Evolutionary conservation across 2,888 invertebrate species (phyloP).

Genomic region (Zaprionus lineosus): DNA sequence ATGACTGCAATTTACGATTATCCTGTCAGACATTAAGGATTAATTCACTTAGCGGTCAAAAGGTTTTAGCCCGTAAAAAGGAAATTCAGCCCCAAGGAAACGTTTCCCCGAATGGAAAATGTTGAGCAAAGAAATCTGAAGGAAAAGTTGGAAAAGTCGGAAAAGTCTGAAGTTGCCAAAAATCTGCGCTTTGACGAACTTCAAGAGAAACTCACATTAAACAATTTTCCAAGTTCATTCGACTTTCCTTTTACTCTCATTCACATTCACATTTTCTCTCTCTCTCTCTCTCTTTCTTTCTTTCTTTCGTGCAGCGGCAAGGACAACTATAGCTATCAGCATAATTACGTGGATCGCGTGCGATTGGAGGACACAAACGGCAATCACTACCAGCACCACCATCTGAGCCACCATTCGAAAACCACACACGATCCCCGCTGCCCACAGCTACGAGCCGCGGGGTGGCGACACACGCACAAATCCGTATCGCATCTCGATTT

Average conservation of each 20-base stretch:
- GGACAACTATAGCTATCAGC: constrained; percentile 79
- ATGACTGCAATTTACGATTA: constrained; percentile 49
- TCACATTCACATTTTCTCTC: too few relatives aligned
- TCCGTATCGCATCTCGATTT: constrained; percentile 84
- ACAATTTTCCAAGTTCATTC: not conserved
- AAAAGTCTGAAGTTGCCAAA: not conserved
- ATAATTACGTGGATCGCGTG: constrained; percentile 83
- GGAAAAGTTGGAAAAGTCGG: too few relatives aligned
- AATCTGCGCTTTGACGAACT: constrained; percentile 14
- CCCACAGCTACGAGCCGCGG: constrained; percentile 78
- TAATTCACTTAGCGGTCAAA: constrained; percentile 52
- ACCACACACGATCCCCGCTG: constrained; percentile 64
- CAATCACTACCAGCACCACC: constrained; percentile 40
- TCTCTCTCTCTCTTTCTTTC: not conserved
- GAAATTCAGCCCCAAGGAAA: too few relatives aligned
- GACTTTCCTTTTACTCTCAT: too few relatives aligned
- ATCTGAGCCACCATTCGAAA: constrained; percentile 27
- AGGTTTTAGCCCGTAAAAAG: not conserved
- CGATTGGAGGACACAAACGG: constrained; percentile 78
- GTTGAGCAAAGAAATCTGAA: too few relatives aligned
- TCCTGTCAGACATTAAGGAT: constrained; percentile 42
- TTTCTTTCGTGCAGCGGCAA: constrained; percentile 61
- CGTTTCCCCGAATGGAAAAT: too few relatives aligned
- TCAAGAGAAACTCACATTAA: not conserved
- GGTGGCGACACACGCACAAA: constrained; percentile 82